Evolutionary conservation across 2,888 invertebrate genomes (phyloP).

Genomic region (Caenorhabditis sp.): DNA sequence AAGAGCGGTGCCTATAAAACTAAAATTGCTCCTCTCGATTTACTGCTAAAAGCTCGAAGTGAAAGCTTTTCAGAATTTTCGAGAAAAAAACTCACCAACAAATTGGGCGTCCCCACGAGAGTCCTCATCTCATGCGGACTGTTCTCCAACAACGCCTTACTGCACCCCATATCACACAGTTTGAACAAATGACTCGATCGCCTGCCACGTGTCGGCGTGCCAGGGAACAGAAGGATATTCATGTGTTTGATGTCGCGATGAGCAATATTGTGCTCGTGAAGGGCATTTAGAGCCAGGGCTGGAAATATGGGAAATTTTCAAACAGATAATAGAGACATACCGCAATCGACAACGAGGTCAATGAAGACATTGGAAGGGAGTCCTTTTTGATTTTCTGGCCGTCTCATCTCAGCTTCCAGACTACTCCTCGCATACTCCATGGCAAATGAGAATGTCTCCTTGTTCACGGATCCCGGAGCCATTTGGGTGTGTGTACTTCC

Average conservation of each 20-base stretch:
- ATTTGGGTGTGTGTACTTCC: conserved; percentile 38
- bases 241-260: conserved; percentile 72
- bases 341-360: conserved; percentile 66
- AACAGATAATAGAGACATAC: too few relatives aligned
- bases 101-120: conserved; percentile 67
- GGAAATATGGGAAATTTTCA: too few relatives aligned
- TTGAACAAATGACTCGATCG: conserved; percentile 66
- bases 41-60: too few relatives aligned
- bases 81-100: conserved; percentile 66
- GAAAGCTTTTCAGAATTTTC: not conserved
- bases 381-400: conserved; percentile 56
- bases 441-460: conserved; percentile 61
- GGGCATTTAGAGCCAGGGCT: conserved; percentile 62
- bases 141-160: conserved; percentile 32
- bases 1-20: too few relatives aligned
- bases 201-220: conserved; percentile 51
- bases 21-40: too few relatives aligned
- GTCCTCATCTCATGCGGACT: conserved; percentile 61
- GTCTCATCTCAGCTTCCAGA: conserved; percentile 61
- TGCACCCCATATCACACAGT: conserved; percentile 69
- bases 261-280: conserved; percentile 58
- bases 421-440: conserved; percentile 66
- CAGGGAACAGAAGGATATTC: conserved; percentile 68
- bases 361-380: conserved; percentile 47
- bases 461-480: conserved; percentile 28